Base-by-base conservation (phyloP, 2,888 invertebrate genomes). In the Noctua comes region DNA sequence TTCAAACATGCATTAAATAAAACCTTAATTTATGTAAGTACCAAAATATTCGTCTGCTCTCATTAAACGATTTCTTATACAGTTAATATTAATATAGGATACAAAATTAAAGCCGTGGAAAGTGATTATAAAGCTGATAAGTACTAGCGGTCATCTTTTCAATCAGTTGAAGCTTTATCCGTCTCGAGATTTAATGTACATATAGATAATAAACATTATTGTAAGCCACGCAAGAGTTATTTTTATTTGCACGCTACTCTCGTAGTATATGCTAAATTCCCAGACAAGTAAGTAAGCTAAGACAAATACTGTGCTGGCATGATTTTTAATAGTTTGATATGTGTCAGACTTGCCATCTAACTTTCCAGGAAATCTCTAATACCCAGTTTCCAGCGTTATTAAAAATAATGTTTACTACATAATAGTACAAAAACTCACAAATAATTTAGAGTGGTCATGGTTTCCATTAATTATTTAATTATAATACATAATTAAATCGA, bases 381-480 rank as follows among this genome's bases (percentile, higher is more conserved):
- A n/a, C 1, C n/a, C 13, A 59, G 46, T 68, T 36, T 43, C 1
- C n/a, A 70, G 10, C 16, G 31, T 62, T 64, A 73, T 54, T 13
- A 57, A 57, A 57, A 57, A 57, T 68, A 31, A 31, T 62, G 18
- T 64, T 64, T 36, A 21, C 31, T 36, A 64, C 64, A 36, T 31
- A 76, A n/a, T 78, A 74, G 76, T 68, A 76, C 69, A 87, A 73
- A 69, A 57, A 80, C 46, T 66, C 57, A 77, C 68, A 73, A 82
- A 78, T 76, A 76, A 81, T 85, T 85, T 78, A 81, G 73, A 78
- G 74, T 77, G 75, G 76, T 79, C 87, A 88, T 85, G 80, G 87
- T 85, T 83, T 82, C 77, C 85, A 88, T 81, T 88, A 85, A 88
- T 85, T 80, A 82, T 85, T 81, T 79, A 81, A 87, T 86, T 88